Base-by-base conservation (phyloP, 2,113 vertebrate genomes). In the Gasterosteus aculeatus region DNA sequence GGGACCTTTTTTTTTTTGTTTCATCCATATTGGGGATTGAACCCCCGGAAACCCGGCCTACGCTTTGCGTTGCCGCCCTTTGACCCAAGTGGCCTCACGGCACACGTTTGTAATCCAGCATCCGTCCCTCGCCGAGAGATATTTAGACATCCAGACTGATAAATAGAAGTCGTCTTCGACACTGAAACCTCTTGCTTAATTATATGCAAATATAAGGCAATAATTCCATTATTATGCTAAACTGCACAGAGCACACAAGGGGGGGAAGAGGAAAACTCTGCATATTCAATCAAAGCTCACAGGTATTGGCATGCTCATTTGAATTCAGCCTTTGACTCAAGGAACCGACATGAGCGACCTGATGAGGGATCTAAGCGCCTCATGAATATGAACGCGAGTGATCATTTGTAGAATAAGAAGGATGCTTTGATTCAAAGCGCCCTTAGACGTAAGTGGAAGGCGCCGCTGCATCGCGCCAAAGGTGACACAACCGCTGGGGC, bases 291-390 rank as follows among this genome's bases (percentile, higher is more conserved):
- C 22, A 63, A 60, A 78, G 68, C 82, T 72, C 68, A 4, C 8
- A 60, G 59, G 69, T 76, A 72, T 69, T 31, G 22, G 47, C 58
- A 33, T 47, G 61, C 82, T 54, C 14, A 70, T 77, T 80, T 38
- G 77, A 75, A 87, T 80, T 78, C 84, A 88, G 49, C 75, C 77
- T 83, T 61, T 85, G 84, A 86, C 72, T 74, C 62, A 16, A 53
- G 69, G 63, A 51, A 83, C 67, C 77, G 76, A 63, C 64, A 59
- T 77, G 65, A 78, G 58, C 54, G 78, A 88, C 89, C 85, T 5
- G 69, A 57, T 72, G 56, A 61, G 72, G 67, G 64, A 71, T 69
- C 51, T 10, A 14, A 71, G 69, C 62, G 51, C 77, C 47, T 73
- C 33, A 77, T 87, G 83, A 90, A 87, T 84, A 69, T 66, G 5